Percentiles rank a stretch among this genome's conserved stretches.
Conservation (phyloP, 1,140 invertebrate species). For the Neodiprion virginianus region DNA sequence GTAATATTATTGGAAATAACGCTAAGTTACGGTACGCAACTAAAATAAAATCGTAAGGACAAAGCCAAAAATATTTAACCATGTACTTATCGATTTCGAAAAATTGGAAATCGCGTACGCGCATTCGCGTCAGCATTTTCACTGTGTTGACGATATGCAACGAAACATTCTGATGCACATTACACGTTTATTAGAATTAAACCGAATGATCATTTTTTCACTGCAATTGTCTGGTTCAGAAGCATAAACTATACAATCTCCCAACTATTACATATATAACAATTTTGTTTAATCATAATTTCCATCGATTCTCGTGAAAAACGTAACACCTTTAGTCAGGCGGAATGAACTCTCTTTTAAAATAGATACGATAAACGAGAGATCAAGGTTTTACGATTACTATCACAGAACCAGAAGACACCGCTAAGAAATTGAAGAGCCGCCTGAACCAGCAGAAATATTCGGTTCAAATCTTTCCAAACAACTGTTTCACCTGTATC, state of each 20-base stretch:
- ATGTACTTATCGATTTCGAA: neutral
- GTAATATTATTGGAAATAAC: conserved; percentile 14
- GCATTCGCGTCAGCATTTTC: neutral
- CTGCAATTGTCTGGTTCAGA: neutral
- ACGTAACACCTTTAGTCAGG: neutral
- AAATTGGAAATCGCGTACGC: conserved; percentile 17
- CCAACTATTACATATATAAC: neutral
- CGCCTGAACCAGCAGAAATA: neutral
- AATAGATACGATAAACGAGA: neutral
- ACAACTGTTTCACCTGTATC: neutral
- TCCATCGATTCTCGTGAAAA: neutral
- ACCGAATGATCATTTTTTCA: neutral
- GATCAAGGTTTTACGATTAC: neutral
- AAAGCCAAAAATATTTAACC: neutral
- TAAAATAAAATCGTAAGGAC: neutral
- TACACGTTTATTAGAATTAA: neutral
- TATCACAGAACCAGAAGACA: conserved; percentile 4
- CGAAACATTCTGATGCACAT: neutral
- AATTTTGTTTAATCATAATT: neutral
- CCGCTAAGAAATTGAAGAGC: neutral
- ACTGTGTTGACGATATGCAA: neutral
- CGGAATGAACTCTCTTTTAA: neutral
- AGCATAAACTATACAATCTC: neutral
- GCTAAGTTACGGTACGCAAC: conserved; percentile 10
- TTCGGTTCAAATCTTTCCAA: too few relatives aligned